Evolutionary conservation across 1,140 invertebrate genomes (phyloP).

Genomic region (Aphelenchoides avenae): DNA sequence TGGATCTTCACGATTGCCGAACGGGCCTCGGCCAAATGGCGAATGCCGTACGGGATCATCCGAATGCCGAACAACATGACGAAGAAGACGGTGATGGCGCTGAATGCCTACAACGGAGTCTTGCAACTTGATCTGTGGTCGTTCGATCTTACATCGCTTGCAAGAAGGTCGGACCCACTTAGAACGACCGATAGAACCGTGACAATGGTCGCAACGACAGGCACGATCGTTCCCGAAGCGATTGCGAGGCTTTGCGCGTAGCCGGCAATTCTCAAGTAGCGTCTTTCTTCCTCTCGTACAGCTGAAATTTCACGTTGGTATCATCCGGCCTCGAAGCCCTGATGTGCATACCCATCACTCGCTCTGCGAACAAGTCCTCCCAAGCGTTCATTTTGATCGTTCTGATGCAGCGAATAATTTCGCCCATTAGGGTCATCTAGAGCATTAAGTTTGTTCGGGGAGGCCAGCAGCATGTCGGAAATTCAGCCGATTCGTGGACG

Average conservation of each 20-base stretch:
- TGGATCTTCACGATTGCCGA: constrained; percentile 61
- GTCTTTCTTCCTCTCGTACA: constrained; percentile 65
- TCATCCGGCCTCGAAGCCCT: constrained; percentile 5
- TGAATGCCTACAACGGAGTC: constrained; percentile 58
- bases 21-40: constrained; percentile 59
- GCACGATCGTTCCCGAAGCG: constrained; percentile 67
- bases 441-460: constrained; percentile 19
- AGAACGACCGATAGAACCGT: constrained; percentile 68
- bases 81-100: constrained; percentile 61
- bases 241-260: constrained; percentile 67
- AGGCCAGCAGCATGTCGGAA: neutral
- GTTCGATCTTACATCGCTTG: constrained; percentile 65
- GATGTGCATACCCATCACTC: constrained; percentile 62
- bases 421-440: constrained; percentile 63
- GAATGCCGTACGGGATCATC: constrained; percentile 60
- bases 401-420: constrained; percentile 66
- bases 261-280: constrained; percentile 65
- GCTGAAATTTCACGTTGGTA: no score
- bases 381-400: constrained; percentile 85
- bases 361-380: constrained; percentile 73
- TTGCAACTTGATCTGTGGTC: neutral
- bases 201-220: constrained; percentile 64
- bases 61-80: constrained; percentile 61
- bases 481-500: constrained; percentile 6
- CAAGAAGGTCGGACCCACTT: constrained; percentile 65